Evolutionary conservation across 1,140 invertebrate genomes (phyloP).

Genomic region (Thaumatotibia leucotreta): DNA sequence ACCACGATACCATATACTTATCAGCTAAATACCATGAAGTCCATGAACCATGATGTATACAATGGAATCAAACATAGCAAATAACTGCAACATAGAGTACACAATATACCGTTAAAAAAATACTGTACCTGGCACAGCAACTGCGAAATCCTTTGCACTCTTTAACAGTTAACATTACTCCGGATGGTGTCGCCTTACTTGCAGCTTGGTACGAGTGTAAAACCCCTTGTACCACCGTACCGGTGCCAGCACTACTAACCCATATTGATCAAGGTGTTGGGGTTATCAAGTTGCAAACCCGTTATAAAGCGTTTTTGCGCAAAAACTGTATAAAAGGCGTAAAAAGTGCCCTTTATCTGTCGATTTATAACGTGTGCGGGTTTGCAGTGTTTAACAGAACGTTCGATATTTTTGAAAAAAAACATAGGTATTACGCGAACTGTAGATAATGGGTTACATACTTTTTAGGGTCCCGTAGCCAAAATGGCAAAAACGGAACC

Average conservation of each 20-base stretch:
- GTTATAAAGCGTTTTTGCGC: constrained; percentile 38
- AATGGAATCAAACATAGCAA: no score
- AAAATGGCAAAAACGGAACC: no score
- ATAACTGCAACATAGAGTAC: no score
- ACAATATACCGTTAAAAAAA: neutral
- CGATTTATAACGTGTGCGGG: neutral
- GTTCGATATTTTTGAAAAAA: no score
- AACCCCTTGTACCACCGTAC: constrained; percentile 31
- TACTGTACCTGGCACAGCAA: neutral
- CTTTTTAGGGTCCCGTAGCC: no score
- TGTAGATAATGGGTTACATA: no score
- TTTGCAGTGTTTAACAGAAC: no score
- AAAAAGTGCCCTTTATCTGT: constrained; percentile 43
- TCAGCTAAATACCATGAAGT: no score
- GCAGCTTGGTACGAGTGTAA: constrained; percentile 55
- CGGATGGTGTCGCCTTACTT: constrained; percentile 64
- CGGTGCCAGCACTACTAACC: constrained; percentile 58
- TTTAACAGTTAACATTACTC: constrained; percentile 12
- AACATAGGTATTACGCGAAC: no score
- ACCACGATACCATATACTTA: no score
- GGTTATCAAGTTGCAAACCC: constrained; percentile 65
- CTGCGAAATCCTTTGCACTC: constrained; percentile 10
- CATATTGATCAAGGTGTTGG: constrained; percentile 73
- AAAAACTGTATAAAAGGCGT: neutral
- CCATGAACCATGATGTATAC: no score